Percentiles rank a stretch among this genome's conserved stretches.
phyloP scores from a whole-genome alignment of 2,113 vertebrate genomes.

The Pangasianodon hypophthalmus region DNA sequence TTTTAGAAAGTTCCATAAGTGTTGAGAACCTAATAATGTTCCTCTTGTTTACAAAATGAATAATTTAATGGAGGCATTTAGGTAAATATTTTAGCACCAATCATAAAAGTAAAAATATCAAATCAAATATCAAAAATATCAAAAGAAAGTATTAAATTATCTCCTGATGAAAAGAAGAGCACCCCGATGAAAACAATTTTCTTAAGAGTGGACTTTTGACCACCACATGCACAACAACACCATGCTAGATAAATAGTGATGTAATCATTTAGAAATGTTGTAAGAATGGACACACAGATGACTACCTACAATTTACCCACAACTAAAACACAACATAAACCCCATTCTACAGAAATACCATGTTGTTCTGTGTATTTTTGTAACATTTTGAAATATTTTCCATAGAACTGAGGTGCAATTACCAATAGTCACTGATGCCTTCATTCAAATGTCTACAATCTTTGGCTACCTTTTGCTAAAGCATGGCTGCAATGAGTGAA shows the following conservation, averaged over 20 bases:
- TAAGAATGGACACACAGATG: not conserved
- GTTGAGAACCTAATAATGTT: no score
- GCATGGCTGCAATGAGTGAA: not conserved
- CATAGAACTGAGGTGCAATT: not conserved
- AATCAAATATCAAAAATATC: not conserved
- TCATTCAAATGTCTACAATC: not conserved
- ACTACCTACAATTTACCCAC: not conserved
- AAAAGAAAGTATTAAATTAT: not conserved
- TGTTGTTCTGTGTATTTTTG: not conserved
- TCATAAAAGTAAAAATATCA: not conserved
- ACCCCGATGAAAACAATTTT: not conserved
- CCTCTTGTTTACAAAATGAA: not conserved
- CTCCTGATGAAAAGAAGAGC: not conserved
- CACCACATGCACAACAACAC: not conserved
- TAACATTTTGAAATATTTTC: not conserved
- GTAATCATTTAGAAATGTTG: slow-evolving; percentile 1
- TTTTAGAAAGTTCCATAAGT: not conserved
- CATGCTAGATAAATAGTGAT: not conserved
- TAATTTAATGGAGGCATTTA: not conserved
- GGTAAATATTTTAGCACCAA: not conserved
- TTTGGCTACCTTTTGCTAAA: not conserved
- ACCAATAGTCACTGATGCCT: not conserved
- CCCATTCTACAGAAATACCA: not conserved
- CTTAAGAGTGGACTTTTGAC: slow-evolving; percentile 10
- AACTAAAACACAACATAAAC: not conserved